Conservation (phyloP, 1,140 invertebrate species). For the Cyphomyrmex costatus region DNA sequence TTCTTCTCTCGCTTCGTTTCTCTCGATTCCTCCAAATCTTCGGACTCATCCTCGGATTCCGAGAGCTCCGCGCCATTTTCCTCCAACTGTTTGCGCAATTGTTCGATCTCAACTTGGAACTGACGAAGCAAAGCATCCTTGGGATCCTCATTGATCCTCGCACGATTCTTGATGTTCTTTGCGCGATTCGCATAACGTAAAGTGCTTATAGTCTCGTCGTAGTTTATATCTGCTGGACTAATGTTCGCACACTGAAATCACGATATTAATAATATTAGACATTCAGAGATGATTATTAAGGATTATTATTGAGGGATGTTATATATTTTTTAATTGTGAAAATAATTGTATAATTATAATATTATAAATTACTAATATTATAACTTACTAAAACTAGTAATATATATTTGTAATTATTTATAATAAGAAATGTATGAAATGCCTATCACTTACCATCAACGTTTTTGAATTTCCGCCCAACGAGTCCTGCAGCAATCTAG, state of each 20-base stretch:
- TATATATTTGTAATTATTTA: neutral
- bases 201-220: constrained; percentile 99
- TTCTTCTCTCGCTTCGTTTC: constrained; percentile 78
- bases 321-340: neutral
- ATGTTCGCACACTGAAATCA: constrained; percentile 94
- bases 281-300: neutral
- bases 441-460: constrained; percentile 91
- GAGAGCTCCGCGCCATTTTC: constrained; percentile 86
- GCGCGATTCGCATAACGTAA: constrained; percentile 98
- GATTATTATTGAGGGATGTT: neutral
- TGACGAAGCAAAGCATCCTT: constrained; percentile 98
- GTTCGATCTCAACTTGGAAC: constrained; percentile 98
- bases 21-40: constrained; percentile 80
- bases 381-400: constrained; percentile 29
- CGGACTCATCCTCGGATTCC: constrained; percentile 82
- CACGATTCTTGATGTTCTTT: constrained; percentile 99
- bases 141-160: constrained; percentile 98
- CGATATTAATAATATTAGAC: neutral
- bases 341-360: constrained; percentile 1
- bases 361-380: no score
- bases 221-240: constrained; percentile 98
- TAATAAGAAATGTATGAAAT: constrained; percentile 1
- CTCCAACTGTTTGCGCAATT: constrained; percentile 94
- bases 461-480: constrained; percentile 99
- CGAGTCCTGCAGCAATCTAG: constrained; percentile 96